A percentile compares a stretch with the other conserved stretches of the same genome.
These are phyloP conservation scores for Acleris holmiana DNA, from an alignment of 2,888 invertebrate genomes.

Conservation along the genomic window DNA sequence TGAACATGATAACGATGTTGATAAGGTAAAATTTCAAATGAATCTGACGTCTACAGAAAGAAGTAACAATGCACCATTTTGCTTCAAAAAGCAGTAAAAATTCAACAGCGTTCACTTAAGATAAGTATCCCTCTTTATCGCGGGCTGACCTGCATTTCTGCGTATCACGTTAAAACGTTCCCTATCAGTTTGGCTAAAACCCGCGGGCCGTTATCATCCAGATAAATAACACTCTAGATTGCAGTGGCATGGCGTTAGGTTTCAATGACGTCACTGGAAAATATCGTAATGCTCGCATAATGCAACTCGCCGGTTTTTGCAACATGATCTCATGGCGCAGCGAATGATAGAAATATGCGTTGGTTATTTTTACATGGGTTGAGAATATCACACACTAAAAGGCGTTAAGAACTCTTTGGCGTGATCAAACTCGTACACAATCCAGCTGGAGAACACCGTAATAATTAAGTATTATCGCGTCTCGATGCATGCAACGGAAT, in stretches of 20 bases:
- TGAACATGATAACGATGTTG: too few relatives aligned
- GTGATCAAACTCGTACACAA: too few relatives aligned
- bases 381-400: background rate
- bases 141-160: slow-evolving; percentile 30
- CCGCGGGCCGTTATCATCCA: slow-evolving; percentile 60
- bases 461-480: background rate
- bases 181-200: slow-evolving; percentile 50
- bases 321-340: slow-evolving; percentile 20
- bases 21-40: too few relatives aligned
- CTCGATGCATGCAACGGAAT: slow-evolving; percentile 5
- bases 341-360: slow-evolving; percentile 1
- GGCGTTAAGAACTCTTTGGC: too few relatives aligned
- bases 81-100: too few relatives aligned
- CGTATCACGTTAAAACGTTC: slow-evolving; percentile 30
- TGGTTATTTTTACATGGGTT: background rate
- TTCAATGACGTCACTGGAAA: slow-evolving; percentile 34
- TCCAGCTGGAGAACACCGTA: background rate
- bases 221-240: slow-evolving; percentile 73
- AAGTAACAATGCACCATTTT: too few relatives aligned
- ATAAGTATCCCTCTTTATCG: slow-evolving; percentile 19
- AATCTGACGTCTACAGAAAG: too few relatives aligned
- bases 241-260: slow-evolving; percentile 50
- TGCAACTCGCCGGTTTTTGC: slow-evolving; percentile 31
- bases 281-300: slow-evolving; percentile 22
- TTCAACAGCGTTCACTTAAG: background rate